Percentiles rank a stretch among this genome's conserved stretches.
Evolutionary conservation across 2,888 invertebrate species (phyloP).

Genomic region (Zhengitettix transpicula): DNA sequence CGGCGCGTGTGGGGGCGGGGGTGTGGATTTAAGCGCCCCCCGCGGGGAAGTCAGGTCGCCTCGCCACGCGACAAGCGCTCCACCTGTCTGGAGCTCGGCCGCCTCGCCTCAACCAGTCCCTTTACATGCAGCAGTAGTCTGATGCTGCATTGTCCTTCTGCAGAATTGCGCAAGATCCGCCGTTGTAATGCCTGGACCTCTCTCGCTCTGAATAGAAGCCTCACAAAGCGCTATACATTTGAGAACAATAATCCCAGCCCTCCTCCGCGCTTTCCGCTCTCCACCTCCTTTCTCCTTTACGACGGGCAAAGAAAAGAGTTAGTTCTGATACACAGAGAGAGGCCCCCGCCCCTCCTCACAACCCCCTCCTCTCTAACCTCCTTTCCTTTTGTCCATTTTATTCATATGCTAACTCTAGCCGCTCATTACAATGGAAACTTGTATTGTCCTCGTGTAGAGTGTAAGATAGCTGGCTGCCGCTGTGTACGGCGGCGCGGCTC

Average conservation of each 20-base stretch:
- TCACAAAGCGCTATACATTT: conserved; percentile 15
- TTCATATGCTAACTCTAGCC: conserved; percentile 15
- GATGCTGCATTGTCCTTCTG: conserved; percentile 10
- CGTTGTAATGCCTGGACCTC: conserved; percentile 9
- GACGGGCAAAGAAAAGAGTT: conserved; percentile 14
- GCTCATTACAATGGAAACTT: conserved; percentile 14
- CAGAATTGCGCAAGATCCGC: conserved; percentile 10
- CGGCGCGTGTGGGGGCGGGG: neutral
- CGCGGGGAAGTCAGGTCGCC: neutral
- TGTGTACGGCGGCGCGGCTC: conserved; percentile 6
- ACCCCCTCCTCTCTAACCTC: neutral
- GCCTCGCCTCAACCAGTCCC: neutral
- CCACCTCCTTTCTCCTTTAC: conserved; percentile 9
- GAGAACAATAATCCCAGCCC: conserved; percentile 13
- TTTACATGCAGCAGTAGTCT: conserved; percentile 2
- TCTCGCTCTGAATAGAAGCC: conserved; percentile 12
- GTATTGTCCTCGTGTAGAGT: conserved; percentile 11
- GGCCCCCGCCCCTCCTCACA: neutral
- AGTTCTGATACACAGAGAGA: conserved; percentile 14
- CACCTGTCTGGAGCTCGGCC: neutral
- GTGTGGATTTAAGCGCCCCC: neutral
- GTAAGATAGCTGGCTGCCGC: conserved; percentile 6
- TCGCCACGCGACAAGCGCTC: neutral
- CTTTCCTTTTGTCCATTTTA: conserved; percentile 15
- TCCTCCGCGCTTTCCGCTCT: conserved; percentile 1